phyloP scores from a whole-genome alignment of 2,113 vertebrate species.

The Pundamilia nyererei region DNA sequence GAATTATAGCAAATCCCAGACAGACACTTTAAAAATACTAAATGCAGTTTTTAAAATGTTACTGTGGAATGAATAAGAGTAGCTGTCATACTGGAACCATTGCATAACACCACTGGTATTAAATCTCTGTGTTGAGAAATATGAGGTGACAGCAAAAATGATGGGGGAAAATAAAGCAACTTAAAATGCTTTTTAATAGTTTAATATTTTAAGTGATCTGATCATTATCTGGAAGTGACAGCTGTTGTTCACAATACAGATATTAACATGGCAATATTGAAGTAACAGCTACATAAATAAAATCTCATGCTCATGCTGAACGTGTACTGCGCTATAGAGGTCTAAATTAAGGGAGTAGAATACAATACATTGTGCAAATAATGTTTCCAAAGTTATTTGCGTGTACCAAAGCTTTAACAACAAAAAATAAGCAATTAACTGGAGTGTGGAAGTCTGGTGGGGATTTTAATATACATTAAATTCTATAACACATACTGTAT shows the following conservation, averaged over 20 bases:
- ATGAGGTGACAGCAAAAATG: background rate
- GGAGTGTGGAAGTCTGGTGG: background rate
- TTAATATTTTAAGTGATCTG: background rate
- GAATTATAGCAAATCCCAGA: background rate
- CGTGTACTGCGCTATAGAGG: background rate
- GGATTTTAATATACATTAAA: background rate
- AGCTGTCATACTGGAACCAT: background rate
- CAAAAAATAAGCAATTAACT: background rate
- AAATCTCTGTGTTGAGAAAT: background rate
- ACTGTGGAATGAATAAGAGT: background rate
- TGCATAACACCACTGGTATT: background rate
- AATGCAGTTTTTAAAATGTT: background rate
- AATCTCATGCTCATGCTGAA: background rate
- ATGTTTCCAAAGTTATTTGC: background rate
- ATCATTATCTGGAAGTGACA: background rate
- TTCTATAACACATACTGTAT: background rate
- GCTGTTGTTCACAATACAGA: too few relatives aligned
- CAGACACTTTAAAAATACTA: background rate
- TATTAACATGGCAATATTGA: background rate
- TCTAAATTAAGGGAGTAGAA: background rate
- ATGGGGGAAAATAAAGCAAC: background rate
- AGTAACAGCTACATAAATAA: background rate
- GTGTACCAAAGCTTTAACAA: background rate
- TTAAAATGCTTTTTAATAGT: background rate
- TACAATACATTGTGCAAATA: background rate